Base-by-base conservation (phyloP, 2,797 vertebrate species). In the Decapterus maruadsi region DNA sequence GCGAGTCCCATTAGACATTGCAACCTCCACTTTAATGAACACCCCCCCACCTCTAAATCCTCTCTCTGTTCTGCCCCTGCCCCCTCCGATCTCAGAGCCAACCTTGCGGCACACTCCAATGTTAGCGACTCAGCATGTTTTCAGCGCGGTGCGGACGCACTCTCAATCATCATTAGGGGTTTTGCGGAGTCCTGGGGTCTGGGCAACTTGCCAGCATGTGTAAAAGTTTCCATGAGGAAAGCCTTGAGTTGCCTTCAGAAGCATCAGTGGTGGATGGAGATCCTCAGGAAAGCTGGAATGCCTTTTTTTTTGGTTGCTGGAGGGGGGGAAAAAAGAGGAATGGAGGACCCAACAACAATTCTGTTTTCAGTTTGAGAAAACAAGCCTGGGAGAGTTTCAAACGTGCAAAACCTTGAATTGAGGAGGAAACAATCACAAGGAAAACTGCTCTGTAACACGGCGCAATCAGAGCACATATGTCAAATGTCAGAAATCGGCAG, bases 221-320 rank as follows among this genome's bases (percentile, higher is more conserved):
- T 96, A 95, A 98, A 95, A 97, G 91, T 97, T 98, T 97, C 97
- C 97, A 96, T 96, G 95, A 97, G 96, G 95, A 95, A 97, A 96
- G 93, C 90, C 94, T 93, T 81, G 92, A 95, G 94, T 95, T 95
- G 94, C 94, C 93, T 94, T 90, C 83, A 80, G 82, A 91, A 89
- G 84, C 68, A 58, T 75, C 14, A 22, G 73, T 13, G 73, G 79
- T 75, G 72, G 84, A 87, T 68, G 78, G 81, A 89, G 93, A 93
- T 93, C 80, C 89, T 93, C 85, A 51, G 86, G 86, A 93, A 93
- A 88, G 85, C 87, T 86, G 90, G 77, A 92, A 85, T 90, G 88
- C 87, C 85, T 75, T 90, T 74, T 87, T 75, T 90, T 74, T 87
- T 92, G 90, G 84, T 81, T 87, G 90, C 81, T 64, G 87, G 68